These are phyloP conservation scores for Poeciliopsis turneri DNA, from an alignment of 2,797 vertebrate genomes.

Conservation along the genomic window DNA sequence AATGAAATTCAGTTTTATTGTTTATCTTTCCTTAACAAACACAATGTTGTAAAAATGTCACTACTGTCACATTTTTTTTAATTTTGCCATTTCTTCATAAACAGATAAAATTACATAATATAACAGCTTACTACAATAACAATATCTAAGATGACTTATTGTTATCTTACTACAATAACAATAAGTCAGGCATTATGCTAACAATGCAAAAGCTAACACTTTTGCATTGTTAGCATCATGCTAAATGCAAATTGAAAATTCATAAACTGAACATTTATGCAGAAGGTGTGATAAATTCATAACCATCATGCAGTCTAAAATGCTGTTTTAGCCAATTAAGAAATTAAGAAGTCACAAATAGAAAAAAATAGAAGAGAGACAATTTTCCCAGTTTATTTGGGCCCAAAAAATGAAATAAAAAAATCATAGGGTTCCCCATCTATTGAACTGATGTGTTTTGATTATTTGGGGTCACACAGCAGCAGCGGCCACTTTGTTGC, in stretches of 20 bases:
- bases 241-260: not conserved
- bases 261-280: not conserved
- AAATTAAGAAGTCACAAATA: not conserved
- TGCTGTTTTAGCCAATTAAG: not conserved
- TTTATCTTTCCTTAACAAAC: not conserved
- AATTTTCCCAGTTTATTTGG: not conserved
- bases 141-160: too few relatives aligned
- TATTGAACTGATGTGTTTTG: not conserved
- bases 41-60: not conserved
- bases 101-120: not conserved
- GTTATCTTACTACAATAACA: not conserved
- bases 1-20: not conserved
- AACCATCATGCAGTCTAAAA: not conserved
- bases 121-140: not conserved
- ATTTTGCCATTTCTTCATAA: not conserved
- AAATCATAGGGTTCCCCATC: not conserved
- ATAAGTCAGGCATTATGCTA: too few relatives aligned
- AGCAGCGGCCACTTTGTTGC: slow-evolving; percentile 74
- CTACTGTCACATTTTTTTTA: not conserved
- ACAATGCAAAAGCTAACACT: too few relatives aligned
- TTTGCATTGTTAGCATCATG: not conserved
- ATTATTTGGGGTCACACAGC: slow-evolving; percentile 57
- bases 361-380: not conserved
- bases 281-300: not conserved
- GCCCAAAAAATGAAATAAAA: not conserved